Evolutionary conservation across 2,797 vertebrate species (phyloP).

Genomic region (Melopsittacus undulatus): DNA sequence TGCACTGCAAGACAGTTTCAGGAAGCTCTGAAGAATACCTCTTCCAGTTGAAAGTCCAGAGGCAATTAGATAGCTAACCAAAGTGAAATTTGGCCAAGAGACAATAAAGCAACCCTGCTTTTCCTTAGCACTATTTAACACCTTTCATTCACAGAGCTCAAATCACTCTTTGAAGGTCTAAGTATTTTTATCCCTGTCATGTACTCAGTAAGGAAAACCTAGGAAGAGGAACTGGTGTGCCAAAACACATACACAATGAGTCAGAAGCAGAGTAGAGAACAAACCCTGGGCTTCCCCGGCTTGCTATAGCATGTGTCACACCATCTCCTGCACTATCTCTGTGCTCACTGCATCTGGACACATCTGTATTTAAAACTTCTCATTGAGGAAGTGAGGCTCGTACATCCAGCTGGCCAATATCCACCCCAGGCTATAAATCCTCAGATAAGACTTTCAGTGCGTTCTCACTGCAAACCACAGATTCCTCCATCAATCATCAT

Average conservation of each 20-base stretch:
- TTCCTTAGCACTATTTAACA: neutral
- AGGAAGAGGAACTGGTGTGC: neutral
- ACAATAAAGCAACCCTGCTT: neutral
- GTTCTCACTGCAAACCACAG: neutral
- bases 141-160: neutral
- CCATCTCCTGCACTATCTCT: neutral
- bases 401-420: neutral
- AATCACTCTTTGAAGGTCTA: neutral
- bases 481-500: neutral
- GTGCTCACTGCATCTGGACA: neutral
- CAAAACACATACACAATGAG: neutral
- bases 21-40: conserved; percentile 23
- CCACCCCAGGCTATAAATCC: neutral
- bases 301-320: neutral
- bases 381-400: neutral
- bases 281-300: neutral
- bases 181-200: neutral
- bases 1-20: neutral
- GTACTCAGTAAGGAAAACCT: neutral
- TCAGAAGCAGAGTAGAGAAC: neutral
- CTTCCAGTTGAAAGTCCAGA: conserved; percentile 5
- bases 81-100: conserved; percentile 13
- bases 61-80: conserved; percentile 18
- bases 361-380: neutral
- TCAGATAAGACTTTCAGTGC: neutral